Evolutionary conservation across 2,888 invertebrate species (phyloP).

Genomic region (Diploptera punctata): DNA sequence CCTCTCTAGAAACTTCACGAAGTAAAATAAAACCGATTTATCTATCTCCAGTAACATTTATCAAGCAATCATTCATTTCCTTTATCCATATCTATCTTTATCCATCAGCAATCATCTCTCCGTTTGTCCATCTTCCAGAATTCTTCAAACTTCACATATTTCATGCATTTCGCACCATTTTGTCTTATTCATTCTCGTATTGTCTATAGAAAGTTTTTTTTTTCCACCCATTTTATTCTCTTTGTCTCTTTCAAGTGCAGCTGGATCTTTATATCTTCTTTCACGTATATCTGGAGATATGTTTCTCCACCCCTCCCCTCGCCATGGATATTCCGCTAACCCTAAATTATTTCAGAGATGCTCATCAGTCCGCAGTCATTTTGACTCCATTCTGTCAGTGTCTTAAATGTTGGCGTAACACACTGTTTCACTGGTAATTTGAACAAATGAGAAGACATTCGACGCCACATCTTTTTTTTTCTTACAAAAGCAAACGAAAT

Average conservation of each 20-base stretch:
- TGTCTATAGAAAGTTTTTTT: background rate
- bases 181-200: background rate
- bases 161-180: background rate
- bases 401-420: background rate
- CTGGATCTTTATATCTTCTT: background rate
- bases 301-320: no score
- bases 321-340: no score
- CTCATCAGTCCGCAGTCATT: background rate
- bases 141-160: background rate
- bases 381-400: background rate
- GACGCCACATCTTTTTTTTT: no score
- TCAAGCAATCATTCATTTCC: background rate
- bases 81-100: conserved; percentile 7
- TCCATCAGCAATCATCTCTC: conserved; percentile 22
- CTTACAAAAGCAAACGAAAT: no score
- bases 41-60: background rate
- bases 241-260: conserved; percentile 1
- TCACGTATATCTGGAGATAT: no score
- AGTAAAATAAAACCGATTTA: background rate
- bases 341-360: conserved; percentile 1
- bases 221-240: background rate
- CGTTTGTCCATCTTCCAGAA: background rate
- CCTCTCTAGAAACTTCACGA: background rate
- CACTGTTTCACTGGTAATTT: background rate
- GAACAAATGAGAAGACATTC: background rate